Evolutionary conservation across 2,888 invertebrate species (phyloP).

Genomic region (Lumbricus terrestris): DNA sequence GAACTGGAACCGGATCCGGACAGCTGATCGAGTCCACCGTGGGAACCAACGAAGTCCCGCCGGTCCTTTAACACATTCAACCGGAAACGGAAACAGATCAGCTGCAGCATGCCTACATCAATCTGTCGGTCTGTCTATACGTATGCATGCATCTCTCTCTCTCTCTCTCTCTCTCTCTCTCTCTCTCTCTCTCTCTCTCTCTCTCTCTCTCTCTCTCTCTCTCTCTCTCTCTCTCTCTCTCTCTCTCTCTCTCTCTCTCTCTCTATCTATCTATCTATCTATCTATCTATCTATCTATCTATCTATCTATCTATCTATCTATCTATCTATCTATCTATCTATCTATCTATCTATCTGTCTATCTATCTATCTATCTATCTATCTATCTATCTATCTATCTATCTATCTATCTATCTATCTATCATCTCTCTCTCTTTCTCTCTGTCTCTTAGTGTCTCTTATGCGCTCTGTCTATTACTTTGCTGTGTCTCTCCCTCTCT

Average conservation of each 20-base stretch:
- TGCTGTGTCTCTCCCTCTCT: no score
- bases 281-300: background rate
- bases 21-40: slow-evolving; percentile 4
- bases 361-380: background rate
- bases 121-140: background rate
- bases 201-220: no score
- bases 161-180: no score
- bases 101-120: background rate
- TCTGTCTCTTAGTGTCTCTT: no score
- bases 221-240: background rate
- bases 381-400: no score
- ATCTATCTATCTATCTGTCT: background rate
- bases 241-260: background rate
- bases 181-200: no score
- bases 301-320: background rate
- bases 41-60: slow-evolving; percentile 16
- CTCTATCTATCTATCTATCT: background rate
- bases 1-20: slow-evolving; percentile 5
- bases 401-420: no score
- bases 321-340: background rate
- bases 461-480: no score
- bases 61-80: slow-evolving; percentile 9
- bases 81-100: background rate
- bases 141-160: no score
- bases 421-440: no score